Evolutionary conservation across 2,797 vertebrate species (phyloP).

Genomic region (Cynodonichthys magdalenae): DNA sequence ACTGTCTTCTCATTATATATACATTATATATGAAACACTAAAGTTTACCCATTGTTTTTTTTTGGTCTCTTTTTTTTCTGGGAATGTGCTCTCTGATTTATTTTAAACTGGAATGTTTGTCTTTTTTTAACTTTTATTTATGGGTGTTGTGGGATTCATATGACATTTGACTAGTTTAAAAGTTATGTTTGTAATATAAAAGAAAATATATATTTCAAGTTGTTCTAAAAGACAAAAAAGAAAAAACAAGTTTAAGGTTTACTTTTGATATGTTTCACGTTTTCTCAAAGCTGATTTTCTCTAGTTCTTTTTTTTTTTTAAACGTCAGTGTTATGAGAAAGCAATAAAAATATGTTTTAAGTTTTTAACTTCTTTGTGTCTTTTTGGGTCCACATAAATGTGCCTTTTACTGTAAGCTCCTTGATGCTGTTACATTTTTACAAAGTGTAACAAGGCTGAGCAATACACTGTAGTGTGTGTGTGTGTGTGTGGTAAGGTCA

Average conservation of each 20-base stretch:
- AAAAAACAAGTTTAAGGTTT: slow-evolving; percentile 45
- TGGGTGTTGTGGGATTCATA: slow-evolving; percentile 38
- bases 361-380: slow-evolving; percentile 50
- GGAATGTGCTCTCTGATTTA: slow-evolving; percentile 30
- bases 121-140: slow-evolving; percentile 42
- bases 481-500: slow-evolving; percentile 42
- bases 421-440: slow-evolving; percentile 41
- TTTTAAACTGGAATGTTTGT: slow-evolving; percentile 34
- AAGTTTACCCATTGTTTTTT: slow-evolving; percentile 41
- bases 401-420: slow-evolving; percentile 24
- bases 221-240: slow-evolving; percentile 50
- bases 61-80: slow-evolving; percentile 37
- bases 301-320: slow-evolving; percentile 16
- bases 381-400: slow-evolving; percentile 18
- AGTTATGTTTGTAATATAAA: too few relatives aligned
- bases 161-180: slow-evolving; percentile 8
- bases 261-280: slow-evolving; percentile 49
- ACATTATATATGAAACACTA: slow-evolving; percentile 28
- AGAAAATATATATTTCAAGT: slow-evolving; percentile 28
- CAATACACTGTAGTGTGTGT: slow-evolving; percentile 25
- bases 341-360: slow-evolving; percentile 71
- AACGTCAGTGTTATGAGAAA: slow-evolving; percentile 55
- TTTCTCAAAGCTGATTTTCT: slow-evolving; percentile 14
- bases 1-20: not conserved
- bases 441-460: slow-evolving; percentile 33